Evolutionary conservation across 2,888 invertebrate species (phyloP), one percentile per base, ranked within the genome.

Genomic region (Nesidiocoris tenuis): DNA sequence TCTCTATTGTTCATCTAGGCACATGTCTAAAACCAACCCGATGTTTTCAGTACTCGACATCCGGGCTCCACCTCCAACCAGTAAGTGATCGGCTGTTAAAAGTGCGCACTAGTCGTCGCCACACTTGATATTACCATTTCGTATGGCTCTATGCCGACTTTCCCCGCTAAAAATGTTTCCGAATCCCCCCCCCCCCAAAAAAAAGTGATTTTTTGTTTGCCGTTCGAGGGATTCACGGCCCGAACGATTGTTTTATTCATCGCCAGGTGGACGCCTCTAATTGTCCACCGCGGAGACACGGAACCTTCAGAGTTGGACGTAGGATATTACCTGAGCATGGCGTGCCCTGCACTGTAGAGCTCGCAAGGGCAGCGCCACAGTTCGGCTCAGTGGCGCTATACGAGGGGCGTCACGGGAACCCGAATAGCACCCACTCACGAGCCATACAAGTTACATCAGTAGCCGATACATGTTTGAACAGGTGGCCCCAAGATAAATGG

Each of bases 391-490:
- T 39, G 39, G 39, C 39, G 12, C 39, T 3, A 12, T 39, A 39
- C 39, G 39, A 39, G 12, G 12, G 39, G 39, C 39, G 39, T 3
- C 12, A 12, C 39, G 12, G 39, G 12, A 39, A 39, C 39, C 39
- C 12, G 39, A 39, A 39, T 39, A 39, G 39, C 39, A 12, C 39
- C 39, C 12, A 39, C 39, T 39, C 39, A 39, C 39, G 39, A 39
- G 5, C 12, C 5, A 12, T 39, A 39, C 5, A 39, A 39, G 39
- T 39, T 7, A 39, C 39, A 39, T 39, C 39, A 12, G 66, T 64
- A 18, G 17, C 16, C 55, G 66, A 54, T 66, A 66, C 66, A 66
- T 66, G 66, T 55, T 66, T 66, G 66, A 66, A 3, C 17, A 66
- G 55, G 66, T 25, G 3, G 66, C 17, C 17, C 54, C 18, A 18